phyloP scores from a whole-genome alignment of 2,113 vertebrate genomes.

The Istiophorus platypterus region DNA sequence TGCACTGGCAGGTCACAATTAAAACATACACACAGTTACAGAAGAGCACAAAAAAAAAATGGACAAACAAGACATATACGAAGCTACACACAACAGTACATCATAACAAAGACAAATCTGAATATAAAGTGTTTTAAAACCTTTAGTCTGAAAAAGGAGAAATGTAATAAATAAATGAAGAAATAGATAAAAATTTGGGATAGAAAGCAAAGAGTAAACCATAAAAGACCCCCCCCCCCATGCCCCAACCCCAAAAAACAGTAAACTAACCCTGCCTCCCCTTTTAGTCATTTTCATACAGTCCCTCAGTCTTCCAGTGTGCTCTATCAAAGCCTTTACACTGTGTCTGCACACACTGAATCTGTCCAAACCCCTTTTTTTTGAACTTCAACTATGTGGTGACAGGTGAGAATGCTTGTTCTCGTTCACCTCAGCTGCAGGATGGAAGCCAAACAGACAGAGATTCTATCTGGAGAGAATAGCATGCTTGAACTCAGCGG shows the following conservation, averaged over 20 bases:
- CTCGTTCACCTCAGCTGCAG: constrained; percentile 20
- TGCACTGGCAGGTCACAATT: too few species aligned
- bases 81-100: too few species aligned
- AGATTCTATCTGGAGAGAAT: constrained; percentile 48
- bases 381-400: constrained; percentile 1
- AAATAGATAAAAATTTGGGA: too few species aligned
- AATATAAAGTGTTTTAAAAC: too few species aligned
- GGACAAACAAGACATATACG: too few species aligned
- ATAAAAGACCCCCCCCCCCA: too few species aligned
- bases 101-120: too few species aligned
- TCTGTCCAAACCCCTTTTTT: constrained; percentile 13
- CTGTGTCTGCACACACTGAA: background rate
- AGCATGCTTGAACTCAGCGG: constrained; percentile 44
- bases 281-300: background rate
- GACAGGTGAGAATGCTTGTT: constrained; percentile 55
- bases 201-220: too few species aligned
- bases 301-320: background rate
- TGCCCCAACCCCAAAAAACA: background rate
- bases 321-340: background rate
- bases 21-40: too few species aligned
- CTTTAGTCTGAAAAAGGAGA: too few species aligned
- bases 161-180: too few species aligned
- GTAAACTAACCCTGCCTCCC: background rate
- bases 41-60: too few species aligned
- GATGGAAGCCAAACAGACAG: constrained; percentile 43